Evolutionary conservation across 2,797 vertebrate genomes (phyloP), one percentile per base, ranked within the genome.

Genomic region (Myotis vivesi): DNA sequence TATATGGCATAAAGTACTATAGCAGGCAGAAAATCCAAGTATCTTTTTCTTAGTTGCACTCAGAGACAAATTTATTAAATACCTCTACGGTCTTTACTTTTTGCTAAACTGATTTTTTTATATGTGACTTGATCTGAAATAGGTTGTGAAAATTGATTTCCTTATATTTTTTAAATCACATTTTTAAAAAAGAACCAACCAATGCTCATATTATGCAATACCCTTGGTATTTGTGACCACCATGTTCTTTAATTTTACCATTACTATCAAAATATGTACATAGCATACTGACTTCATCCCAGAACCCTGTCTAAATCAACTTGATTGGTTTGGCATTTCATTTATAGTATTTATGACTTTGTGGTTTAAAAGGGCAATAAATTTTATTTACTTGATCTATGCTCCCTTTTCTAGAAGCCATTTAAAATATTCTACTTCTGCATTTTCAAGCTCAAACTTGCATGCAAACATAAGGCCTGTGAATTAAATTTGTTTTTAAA

Each of bases 311-410:
- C 13, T 72, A 95, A 94, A 94, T 85, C 92, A 87, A 55, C 36
- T 76, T 73, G n/a, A 44, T 38, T 92, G 75, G 41, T 17, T 57
- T 80, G 57, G 22, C 41, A 90, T 91, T 95, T 94, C 73, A 88
- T 83, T 85, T 93, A 23, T 77, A 19, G 20, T 75, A 87, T 87
- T 86, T 87, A 92, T 36, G 76, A 89, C 55, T 91, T 77, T 87
- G 68, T 91, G 73, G 30, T 62, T 92, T 51, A 84, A 51, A 85
- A 88, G 10, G 46, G 17, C 1, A 72, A 17, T 87, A 85, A 90
- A 82, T 95, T 85, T 96, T 75, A 77, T 87, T 96, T 76, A 73
- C 62, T 95, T 85, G 19, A 87, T 81, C 28, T 59, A 20, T 76
- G 49, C 44, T 92, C 84, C 57, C 69, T 85, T 87, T 87, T 77